Percentiles rank a stretch among this genome's conserved stretches.
Conservation (phyloP, 2,888 invertebrate species). For the Dioctria rufipes region DNA sequence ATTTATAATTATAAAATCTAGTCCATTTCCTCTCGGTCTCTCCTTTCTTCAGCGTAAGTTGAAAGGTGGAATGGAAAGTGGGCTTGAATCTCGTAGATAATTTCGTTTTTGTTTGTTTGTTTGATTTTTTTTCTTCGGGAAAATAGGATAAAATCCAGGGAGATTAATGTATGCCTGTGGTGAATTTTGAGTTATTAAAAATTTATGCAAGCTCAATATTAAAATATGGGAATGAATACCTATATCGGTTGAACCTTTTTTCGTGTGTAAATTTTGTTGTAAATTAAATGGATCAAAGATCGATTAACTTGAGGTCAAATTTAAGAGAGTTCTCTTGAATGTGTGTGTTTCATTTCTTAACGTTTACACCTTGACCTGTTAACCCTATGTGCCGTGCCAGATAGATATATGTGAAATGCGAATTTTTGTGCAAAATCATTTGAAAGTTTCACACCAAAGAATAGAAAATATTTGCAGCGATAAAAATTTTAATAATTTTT, state of each 20-base stretch:
- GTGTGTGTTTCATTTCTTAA: conserved; percentile 34
- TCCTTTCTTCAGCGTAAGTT: not conserved
- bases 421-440: conserved; percentile 22
- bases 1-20: conserved; percentile 15
- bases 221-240: no score
- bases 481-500: no score
- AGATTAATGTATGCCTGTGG: not conserved
- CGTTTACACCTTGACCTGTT: conserved; percentile 60
- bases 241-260: no score
- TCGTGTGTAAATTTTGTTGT: not conserved
- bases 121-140: not conserved
- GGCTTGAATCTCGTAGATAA: no score
- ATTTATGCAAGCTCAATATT: no score
- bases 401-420: conserved; percentile 38
- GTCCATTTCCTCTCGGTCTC: conserved; percentile 40
- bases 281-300: conserved; percentile 41
- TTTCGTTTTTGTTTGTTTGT: no score
- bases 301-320: conserved; percentile 47
- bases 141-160: not conserved
- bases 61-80: not conserved
- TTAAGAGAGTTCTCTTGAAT: conserved; percentile 32
- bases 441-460: conserved; percentile 27
- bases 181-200: no score
- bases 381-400: conserved; percentile 52
- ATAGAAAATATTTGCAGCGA: not conserved